A percentile compares a stretch with the other conserved stretches of the same genome.
phyloP scores from a whole-genome alignment of 2,797 vertebrate genomes.

The Macrochelys suwanniensis region DNA sequence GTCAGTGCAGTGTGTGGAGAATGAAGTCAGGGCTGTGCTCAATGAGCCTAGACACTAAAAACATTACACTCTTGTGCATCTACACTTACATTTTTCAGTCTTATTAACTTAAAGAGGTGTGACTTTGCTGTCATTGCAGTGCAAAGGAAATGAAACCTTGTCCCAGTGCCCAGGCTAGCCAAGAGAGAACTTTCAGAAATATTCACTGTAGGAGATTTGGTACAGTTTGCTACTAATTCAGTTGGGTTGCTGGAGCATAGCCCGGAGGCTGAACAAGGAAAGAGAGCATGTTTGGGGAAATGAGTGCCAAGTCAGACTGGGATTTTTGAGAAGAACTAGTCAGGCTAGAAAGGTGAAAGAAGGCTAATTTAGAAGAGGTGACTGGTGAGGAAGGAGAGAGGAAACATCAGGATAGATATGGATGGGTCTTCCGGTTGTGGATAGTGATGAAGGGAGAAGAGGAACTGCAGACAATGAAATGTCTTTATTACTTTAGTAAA shows the following conservation, averaged over 20 bases:
- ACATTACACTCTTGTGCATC: neutral
- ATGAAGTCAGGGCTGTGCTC: conserved; percentile 4
- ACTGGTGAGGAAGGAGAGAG: neutral
- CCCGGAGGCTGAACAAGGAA: neutral
- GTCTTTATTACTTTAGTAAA: neutral
- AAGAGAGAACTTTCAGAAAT: neutral
- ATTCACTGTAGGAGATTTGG: neutral
- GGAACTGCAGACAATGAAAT: neutral
- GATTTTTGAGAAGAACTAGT: neutral
- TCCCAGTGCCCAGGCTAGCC: neutral
- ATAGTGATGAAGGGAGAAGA: neutral
- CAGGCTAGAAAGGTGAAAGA: neutral
- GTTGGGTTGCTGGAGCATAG: neutral
- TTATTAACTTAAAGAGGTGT: neutral
- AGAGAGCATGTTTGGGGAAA: neutral
- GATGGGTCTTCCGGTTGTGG: neutral
- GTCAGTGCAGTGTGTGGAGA: neutral
- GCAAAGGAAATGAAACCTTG: neutral
- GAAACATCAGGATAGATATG: neutral
- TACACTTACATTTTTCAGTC: neutral
- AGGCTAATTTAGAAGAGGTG: neutral
- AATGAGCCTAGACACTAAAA: conserved; percentile 15
- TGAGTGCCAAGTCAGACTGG: neutral
- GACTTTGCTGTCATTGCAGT: neutral
- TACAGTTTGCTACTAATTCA: neutral